These are phyloP conservation scores for Porites lobata DNA, from an alignment of 92 coral and sea anemone genomes.

Conservation along the genomic window DNA sequence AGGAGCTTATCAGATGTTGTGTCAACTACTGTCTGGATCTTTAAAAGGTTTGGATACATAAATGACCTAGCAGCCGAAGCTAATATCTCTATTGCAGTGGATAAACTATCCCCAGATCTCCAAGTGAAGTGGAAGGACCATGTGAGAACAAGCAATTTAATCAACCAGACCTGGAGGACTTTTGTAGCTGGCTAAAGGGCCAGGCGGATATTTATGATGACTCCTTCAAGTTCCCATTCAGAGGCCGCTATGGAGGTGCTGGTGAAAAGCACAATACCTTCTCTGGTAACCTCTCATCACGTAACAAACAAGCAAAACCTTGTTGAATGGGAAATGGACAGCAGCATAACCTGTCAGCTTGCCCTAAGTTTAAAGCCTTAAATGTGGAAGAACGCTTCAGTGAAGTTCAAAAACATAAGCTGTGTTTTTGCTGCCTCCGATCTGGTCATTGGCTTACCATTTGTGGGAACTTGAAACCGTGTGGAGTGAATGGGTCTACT, in stretches of 20 bases:
- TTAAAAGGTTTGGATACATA: constrained; percentile 40
- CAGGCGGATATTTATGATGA: constrained; percentile 66
- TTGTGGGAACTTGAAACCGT: constrained; percentile 41
- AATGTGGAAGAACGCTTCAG: constrained; percentile 40
- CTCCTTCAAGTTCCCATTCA: constrained; percentile 7
- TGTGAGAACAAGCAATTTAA: not conserved
- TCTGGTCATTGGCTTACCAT: constrained; percentile 41
- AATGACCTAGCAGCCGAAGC: constrained; percentile 52
- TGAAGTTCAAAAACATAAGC: constrained; percentile 38
- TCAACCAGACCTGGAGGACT: constrained; percentile 25
- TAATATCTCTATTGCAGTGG: constrained; percentile 36
- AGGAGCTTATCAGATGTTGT: constrained; percentile 46
- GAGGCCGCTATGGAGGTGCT: not conserved
- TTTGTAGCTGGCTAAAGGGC: constrained; percentile 37
- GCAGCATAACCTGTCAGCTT: constrained; percentile 28
- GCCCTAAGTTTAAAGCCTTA: constrained; percentile 45
- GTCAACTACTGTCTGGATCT: constrained; percentile 49
- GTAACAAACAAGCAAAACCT: not conserved
- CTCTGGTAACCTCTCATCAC: not conserved
- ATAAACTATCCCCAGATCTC: constrained; percentile 50
- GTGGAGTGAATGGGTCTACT: constrained; percentile 57
- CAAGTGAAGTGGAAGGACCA: constrained; percentile 50
- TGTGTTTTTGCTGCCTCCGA: constrained; percentile 60
- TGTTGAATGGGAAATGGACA: constrained; percentile 54
- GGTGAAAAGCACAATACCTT: constrained; percentile 19